Evolutionary conservation across 92 coral and sea anemone genomes (phyloP), one percentile per base, ranked within the genome.

Genomic region (Micromussa lordhowensis): DNA sequence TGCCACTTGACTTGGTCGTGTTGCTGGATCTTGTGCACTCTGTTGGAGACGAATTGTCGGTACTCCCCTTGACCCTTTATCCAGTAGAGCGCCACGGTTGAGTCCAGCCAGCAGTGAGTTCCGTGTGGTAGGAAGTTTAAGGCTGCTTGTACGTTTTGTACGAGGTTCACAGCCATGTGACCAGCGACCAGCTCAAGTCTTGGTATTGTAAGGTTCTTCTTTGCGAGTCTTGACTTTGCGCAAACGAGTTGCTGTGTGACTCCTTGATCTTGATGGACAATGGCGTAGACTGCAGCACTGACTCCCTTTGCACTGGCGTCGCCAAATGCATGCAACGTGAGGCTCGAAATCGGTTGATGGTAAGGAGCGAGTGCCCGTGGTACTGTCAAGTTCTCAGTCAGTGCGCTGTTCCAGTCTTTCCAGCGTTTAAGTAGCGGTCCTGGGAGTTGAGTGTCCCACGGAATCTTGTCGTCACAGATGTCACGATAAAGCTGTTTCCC

Each of bases 1-100:
- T 79, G 92, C 92, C 92, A 90, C 54, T 53, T 84, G 72, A 84
- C 85, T 69, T 90, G 80, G 4, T 90, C 80, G 34, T 90, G 85
- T 79, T 90, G 73, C 35, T 84, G 92, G 68, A 90, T 90, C 89
- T 90, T 90, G 82, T 90, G 61, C 77, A 90, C 89, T 84, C 92
- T 69, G 85, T 78, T 84, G 17, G 78, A 57, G 26, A 84, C 89
- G 48, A 90, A 84, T 64, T 84, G 82, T 38, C 85, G 66, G 34
- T 89, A 83, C 88, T 89, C 88, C 87, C 92, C 92, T 54, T 75
- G 80, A 34, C 88, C 92, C 38, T 89, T 82, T 81, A 90, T 84
- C 88, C 88, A 85, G 74, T 90, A 90, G 59, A 84, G 88, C 35
- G 88, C 88, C 34, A 83, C 85, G 8, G 92, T 68, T 77, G 79